Percentiles rank a stretch among this genome's conserved stretches.
These are phyloP conservation scores for Amniataba percoides DNA, from an alignment of 2,797 vertebrate genomes.

Conservation along the genomic window DNA sequence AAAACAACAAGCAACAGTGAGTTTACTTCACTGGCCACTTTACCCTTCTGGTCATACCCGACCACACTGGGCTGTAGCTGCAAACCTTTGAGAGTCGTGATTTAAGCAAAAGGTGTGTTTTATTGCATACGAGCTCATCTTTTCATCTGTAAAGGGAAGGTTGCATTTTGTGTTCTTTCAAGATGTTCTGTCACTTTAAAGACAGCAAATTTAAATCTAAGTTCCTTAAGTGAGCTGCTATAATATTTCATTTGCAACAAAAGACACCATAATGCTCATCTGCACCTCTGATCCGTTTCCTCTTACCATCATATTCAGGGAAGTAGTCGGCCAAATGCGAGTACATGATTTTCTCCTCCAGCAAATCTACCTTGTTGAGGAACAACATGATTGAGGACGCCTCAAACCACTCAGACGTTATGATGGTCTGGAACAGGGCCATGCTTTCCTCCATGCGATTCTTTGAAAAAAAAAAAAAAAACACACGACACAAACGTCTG, in stretches of 20 bases:
- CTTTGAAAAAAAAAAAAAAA: conserved; percentile 62
- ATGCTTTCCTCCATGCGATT: conserved; percentile 87
- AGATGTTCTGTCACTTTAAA: not conserved
- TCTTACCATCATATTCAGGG: conserved; percentile 84
- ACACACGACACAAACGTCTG: conserved; percentile 19
- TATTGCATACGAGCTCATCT: not conserved
- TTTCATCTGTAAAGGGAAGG: not conserved
- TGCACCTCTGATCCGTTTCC: not conserved
- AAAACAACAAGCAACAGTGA: not conserved
- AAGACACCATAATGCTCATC: not conserved
- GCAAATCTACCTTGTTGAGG: conserved; percentile 86
- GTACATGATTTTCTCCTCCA: conserved; percentile 85
- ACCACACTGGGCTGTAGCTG: not conserved
- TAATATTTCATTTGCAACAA: not conserved
- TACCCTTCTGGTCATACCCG: not conserved
- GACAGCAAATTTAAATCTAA: not conserved
- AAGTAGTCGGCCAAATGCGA: conserved; percentile 87
- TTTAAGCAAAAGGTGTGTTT: not conserved
- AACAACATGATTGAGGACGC: conserved; percentile 84
- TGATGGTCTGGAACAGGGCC: conserved; percentile 85
- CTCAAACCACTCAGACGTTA: conserved; percentile 83
- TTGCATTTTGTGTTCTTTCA: not conserved
- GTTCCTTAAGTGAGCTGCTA: not conserved
- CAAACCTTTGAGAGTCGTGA: not conserved
- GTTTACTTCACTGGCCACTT: not conserved